Evolutionary conservation across 1,140 invertebrate genomes (phyloP), one percentile per base, ranked within the genome.

Genomic region (Brachionus sp.): DNA sequence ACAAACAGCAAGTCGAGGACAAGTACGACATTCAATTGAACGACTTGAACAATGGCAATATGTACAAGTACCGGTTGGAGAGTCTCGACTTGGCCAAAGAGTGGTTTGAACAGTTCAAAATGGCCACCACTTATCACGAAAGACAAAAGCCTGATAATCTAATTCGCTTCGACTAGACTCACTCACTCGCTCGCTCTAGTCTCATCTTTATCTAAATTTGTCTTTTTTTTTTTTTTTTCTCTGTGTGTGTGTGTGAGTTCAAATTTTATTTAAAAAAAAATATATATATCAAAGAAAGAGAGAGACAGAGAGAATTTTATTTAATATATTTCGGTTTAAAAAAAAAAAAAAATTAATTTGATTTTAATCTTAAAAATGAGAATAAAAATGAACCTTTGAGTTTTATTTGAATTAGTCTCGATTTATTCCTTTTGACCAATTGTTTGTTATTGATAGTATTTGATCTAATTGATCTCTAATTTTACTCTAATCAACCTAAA

Each of bases 121-220:
- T 50, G 46, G 80, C 80, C 23, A 62, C 25, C 6, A 66, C 62
- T 10, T 66, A 39, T 37, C 77, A 80, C 12, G 77, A 80, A 44
- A 25, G 77, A 62, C 77, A 80, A 80, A 80, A 80, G n/a, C 77
- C 77, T 39, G 77, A 80, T 66, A 80, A 80, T 80, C 6, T 80
- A 19, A 80, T 80, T 42, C 19, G 77, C 13, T 80, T 80, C 39
- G 77, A 80, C 35, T 80, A 80, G 16, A 0, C 5, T 2, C n/a
- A 44, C 2, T 44, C 39, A 50, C 13, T 53, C n/a, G 46, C 12
- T 46, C 12, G 29, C 29, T 29, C 29, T 29, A 29, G 29, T 29
- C 29, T 29, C 29, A 29, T 29, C 29, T 3, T 29, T 29, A 29
- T 29, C 29, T 29, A 29, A 29, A 29, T 2, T 46, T 9, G n/a